phyloP scores from a whole-genome alignment of 2,888 invertebrate species.

The Tipula unca region DNA sequence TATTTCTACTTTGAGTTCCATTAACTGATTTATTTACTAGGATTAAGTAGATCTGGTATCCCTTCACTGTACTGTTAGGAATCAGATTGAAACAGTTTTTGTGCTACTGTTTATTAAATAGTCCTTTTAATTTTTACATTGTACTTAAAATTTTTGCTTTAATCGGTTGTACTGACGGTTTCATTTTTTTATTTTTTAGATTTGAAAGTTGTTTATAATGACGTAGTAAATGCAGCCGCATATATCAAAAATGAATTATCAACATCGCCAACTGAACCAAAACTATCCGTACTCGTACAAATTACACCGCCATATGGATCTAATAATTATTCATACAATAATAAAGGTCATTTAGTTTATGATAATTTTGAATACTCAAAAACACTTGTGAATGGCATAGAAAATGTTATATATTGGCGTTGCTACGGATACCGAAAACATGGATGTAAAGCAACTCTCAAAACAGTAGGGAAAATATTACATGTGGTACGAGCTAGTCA shows the following conservation, averaged over 20 bases:
- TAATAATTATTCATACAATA: constrained; percentile 33
- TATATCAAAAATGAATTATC: neutral
- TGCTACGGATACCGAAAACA: constrained; percentile 33
- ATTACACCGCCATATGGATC: neutral
- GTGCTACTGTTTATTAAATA: too few species aligned
- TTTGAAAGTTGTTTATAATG: neutral
- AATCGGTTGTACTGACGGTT: neutral
- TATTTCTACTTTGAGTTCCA: too few species aligned
- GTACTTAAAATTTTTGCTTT: too few species aligned
- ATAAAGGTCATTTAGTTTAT: constrained; percentile 36
- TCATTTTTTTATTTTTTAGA: neutral
- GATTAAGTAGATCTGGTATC: too few species aligned
- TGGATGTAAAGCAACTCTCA: constrained; percentile 33
- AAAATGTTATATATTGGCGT: constrained; percentile 35
- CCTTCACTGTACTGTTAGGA: too few species aligned
- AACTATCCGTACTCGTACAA: neutral
- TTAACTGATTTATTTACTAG: too few species aligned
- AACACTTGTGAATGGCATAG: constrained; percentile 30
- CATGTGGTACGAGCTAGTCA: constrained; percentile 31
- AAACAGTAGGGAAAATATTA: constrained; percentile 34
- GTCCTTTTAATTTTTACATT: too few species aligned
- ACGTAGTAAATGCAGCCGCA: neutral
- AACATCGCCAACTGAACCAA: neutral
- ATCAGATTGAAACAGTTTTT: too few species aligned
- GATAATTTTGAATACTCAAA: constrained; percentile 33